Evolutionary conservation across 2,113 vertebrate genomes (phyloP), one percentile per base, ranked within the genome.

Genomic region (Crotalus horridus): DNA sequence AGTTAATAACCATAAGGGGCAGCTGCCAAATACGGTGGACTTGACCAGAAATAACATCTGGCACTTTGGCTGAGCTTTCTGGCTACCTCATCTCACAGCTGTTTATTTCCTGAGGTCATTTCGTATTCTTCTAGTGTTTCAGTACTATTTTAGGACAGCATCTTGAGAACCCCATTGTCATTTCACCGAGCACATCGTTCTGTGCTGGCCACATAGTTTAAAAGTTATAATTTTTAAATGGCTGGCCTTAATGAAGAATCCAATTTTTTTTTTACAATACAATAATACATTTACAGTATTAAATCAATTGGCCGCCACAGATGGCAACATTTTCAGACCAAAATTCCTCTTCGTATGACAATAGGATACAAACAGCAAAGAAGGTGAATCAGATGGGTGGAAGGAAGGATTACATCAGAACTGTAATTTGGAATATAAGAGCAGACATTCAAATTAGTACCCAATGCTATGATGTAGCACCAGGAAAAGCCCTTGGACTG

Each of bases 11-110:
- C 93, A 85, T 54, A 15, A 53, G 54, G 90, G 58, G 59, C 94
- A 96, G 91, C 94, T 94, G 85, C 48, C 0, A 26, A 94, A 55
- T 81, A 93, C 61, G 48, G 29, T 86, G 88, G 58, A 23, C 46
- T 91, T 95, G 95, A 93, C 92, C 85, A 93, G 43, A 39, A 95
- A 90, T 56, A 95, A 94, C 96, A 96, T 96, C 95, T 97, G 97
- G 85, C 64, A 93, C 90, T 95, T 95, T 95, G 95, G 96, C 93
- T 95, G 93, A 93, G 54, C 33, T 54, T 93, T 69, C 61, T 92
- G 74, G 39, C 54, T 94, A 94, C 85, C 90, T 95, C 94, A 87
- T 85, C 94, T 87, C 91, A 90, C 86, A 91, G 91, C 91, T 95
- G 89, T 89, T 95, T 74, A 46, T 91, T 93, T 91, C 89, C 90